Percentiles rank a stretch among this genome's conserved stretches.
phyloP scores from a whole-genome alignment of 2,797 vertebrate species.

The Selene dorsalis region DNA sequence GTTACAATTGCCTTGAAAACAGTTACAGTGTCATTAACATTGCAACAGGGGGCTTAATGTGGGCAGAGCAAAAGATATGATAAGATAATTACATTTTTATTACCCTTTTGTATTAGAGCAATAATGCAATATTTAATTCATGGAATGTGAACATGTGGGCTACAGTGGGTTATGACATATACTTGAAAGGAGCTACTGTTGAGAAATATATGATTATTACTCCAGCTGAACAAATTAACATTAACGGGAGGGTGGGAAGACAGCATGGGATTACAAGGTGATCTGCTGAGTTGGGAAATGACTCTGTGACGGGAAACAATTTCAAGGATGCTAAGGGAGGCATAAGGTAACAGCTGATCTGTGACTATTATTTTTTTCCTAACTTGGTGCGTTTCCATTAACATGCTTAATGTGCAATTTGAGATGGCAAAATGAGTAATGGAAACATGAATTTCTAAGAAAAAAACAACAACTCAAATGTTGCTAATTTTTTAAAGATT shows the following conservation, averaged over 20 bases:
- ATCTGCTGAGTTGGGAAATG: neutral
- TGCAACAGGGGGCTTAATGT: neutral
- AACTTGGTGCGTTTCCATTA: too few species aligned
- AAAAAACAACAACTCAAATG: too few species aligned
- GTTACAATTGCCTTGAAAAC: neutral
- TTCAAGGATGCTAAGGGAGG: neutral
- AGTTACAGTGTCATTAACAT: neutral
- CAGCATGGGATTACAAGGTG: neutral
- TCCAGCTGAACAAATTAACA: neutral
- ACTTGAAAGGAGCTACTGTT: neutral
- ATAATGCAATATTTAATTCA: neutral
- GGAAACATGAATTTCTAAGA: too few species aligned
- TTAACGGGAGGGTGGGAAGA: neutral
- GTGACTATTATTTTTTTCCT: neutral
- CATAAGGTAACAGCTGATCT: too few species aligned
- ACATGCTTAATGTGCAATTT: too few species aligned
- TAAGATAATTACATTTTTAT: constrained; percentile 1
- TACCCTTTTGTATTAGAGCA: neutral
- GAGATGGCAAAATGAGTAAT: too few species aligned
- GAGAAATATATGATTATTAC: neutral
- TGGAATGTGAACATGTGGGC: neutral
- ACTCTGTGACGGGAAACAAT: neutral
- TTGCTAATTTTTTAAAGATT: too few species aligned
- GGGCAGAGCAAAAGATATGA: neutral
- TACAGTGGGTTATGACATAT: neutral